Evolutionary conservation across 2,113 vertebrate species (phyloP).

Genomic region (Chloebia gouldiae): DNA sequence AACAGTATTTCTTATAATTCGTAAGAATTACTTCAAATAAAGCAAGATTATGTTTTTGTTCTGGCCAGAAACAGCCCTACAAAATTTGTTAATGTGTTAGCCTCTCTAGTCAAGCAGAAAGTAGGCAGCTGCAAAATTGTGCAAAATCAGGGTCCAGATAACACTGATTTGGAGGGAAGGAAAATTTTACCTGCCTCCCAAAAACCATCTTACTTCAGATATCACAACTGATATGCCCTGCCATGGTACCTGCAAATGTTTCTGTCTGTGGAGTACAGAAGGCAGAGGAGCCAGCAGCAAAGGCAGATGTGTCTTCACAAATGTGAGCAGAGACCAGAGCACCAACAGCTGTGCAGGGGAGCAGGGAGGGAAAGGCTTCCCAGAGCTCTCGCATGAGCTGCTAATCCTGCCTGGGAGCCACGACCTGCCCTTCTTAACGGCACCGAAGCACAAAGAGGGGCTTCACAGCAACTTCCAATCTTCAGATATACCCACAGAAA

Average conservation of each 20-base stretch:
- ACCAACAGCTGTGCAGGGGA: background rate
- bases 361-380: background rate
- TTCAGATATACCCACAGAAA: background rate
- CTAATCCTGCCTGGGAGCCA: background rate
- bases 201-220: background rate
- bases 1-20: background rate
- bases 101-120: background rate
- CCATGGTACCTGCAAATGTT: background rate
- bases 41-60: background rate
- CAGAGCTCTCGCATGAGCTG: background rate
- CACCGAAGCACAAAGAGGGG: background rate
- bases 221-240: background rate
- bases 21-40: background rate
- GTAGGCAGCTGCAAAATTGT: background rate
- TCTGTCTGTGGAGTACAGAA: rapidly evolving
- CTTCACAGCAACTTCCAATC: background rate
- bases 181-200: background rate
- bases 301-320: background rate
- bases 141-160: background rate
- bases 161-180: background rate
- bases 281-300: background rate
- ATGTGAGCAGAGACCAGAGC: background rate
- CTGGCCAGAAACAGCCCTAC: background rate
- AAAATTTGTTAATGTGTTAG: background rate
- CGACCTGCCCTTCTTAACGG: background rate